Conservation (phyloP, 35 echinoderm and acorn worm species). For the Heliocidaris tuberculata region DNA sequence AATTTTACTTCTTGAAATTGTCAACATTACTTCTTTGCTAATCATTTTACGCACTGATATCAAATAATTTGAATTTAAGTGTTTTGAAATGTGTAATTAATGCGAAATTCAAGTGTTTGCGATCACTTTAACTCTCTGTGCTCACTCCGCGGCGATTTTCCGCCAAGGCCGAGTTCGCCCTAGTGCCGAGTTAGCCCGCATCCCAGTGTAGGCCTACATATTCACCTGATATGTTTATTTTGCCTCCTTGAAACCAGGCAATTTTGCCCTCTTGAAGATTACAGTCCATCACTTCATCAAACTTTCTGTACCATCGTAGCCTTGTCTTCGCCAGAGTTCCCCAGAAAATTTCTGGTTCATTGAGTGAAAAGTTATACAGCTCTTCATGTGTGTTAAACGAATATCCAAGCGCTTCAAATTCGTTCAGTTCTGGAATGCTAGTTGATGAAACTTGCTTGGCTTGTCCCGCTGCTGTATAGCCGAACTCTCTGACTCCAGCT, state of each 20-base stretch:
- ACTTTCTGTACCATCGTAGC: constrained; percentile 76
- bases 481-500: not conserved
- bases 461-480: not conserved
- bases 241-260: constrained; percentile 82
- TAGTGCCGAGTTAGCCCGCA: too few relatives aligned
- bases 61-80: too few relatives aligned
- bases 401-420: constrained; percentile 53
- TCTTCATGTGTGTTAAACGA: constrained; percentile 54
- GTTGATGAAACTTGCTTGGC: constrained; percentile 66
- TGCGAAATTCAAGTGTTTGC: too few relatives aligned
- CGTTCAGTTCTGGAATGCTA: constrained; percentile 65
- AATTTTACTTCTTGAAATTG: too few relatives aligned
- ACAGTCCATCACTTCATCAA: constrained; percentile 77
- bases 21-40: too few relatives aligned
- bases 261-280: constrained; percentile 72
- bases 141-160: too few relatives aligned
- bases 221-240: constrained; percentile 83
- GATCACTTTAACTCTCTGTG: too few relatives aligned
- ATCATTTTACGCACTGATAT: too few relatives aligned
- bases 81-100: too few relatives aligned
- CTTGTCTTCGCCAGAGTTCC: constrained; percentile 62
- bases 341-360: constrained; percentile 69
- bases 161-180: too few relatives aligned
- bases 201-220: too few relatives aligned
- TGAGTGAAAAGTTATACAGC: constrained; percentile 65